Base-by-base conservation (phyloP, 2,797 vertebrate species). In the Silurus lanzhouensis region DNA sequence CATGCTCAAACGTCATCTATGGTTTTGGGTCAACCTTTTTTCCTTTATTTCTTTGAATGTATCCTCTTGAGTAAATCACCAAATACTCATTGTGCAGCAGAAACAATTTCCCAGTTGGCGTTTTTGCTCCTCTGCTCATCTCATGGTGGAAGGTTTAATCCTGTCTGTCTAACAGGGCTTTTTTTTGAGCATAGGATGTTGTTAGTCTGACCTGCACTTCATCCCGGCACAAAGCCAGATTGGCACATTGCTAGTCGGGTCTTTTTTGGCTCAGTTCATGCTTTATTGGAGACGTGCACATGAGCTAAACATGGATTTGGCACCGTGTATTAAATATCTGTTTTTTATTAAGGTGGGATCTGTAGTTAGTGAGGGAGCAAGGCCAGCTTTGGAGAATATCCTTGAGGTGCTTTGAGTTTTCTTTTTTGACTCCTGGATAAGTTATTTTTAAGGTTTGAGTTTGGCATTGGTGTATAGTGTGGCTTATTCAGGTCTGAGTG, bases 271-370 rank as follows among this genome's bases (percentile, higher is more conserved):
- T 78, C 84, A 84, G 85, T 82, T 55, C 17, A 44, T 76, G 74
- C 70, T 31, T 67, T 44, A 71, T 61, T 74, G 57, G 71, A 63
- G 83, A 77, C 60, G 82, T 64, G 71, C 55, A 38, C 57, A 67
- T 79, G 44, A 87, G 82, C 66, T 74, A 64, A 71, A 76, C 85
- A 85, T n/a, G 31, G 81, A 85, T 72, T 83, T 85, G 57, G 61
- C 86, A 84, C 12, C 0, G 27, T 25, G 48, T 78, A 46, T 20
- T 27, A 57, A 13, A 61, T 70, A 85, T n/a, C 64, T 67, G 58
- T 64, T 85, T 85, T 82, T 87, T 81, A 85, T 85, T 63, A 81
- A 68, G 22, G 74, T 38, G 80, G 22, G 75, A 68, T 60, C 8
- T 52, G 44, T 44, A 70, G 61, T 67, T 52, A 15, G 22, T 46